Conservation (phyloP, 1,140 invertebrate genomes). For the Leptinotarsa lineolata region DNA sequence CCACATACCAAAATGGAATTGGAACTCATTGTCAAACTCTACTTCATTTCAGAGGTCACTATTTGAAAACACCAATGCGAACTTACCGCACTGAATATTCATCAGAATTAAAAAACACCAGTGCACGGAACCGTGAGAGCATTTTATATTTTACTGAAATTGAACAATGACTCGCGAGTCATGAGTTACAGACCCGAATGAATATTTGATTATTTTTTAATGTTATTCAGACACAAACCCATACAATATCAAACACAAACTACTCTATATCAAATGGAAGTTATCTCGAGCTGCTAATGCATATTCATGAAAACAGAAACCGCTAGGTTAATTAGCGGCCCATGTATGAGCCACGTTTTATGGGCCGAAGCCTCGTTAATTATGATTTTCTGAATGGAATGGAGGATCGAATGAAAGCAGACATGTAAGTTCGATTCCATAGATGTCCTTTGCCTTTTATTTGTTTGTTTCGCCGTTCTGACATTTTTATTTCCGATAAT, state of each 20-base stretch:
- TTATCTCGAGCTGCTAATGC: slow-evolving; percentile 1
- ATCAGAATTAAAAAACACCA: too few relatives aligned
- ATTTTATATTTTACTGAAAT: too few relatives aligned
- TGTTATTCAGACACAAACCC: background rate
- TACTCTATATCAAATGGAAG: slow-evolving; percentile 16
- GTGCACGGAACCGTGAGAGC: too few relatives aligned
- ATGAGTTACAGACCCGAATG: too few relatives aligned
- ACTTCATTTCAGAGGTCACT: too few relatives aligned
- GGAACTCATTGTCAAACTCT: too few relatives aligned
- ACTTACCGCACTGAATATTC: too few relatives aligned
- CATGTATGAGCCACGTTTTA: slow-evolving; percentile 16
- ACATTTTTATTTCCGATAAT: background rate
- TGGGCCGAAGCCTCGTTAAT: slow-evolving; percentile 11
- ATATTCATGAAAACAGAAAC: slow-evolving; percentile 25
- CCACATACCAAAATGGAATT: too few relatives aligned
- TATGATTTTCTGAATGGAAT: slow-evolving; percentile 10
- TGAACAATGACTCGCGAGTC: too few relatives aligned
- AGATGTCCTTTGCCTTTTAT: background rate
- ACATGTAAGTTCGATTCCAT: background rate
- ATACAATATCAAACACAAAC: background rate
- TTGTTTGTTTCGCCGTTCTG: background rate
- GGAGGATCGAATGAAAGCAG: background rate
- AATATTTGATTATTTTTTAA: background rate
- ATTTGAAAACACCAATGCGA: too few relatives aligned
- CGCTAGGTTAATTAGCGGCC: slow-evolving; percentile 21